Evolutionary conservation across 1,140 invertebrate species (phyloP).

Genomic region (Cotesia glomerata): DNA sequence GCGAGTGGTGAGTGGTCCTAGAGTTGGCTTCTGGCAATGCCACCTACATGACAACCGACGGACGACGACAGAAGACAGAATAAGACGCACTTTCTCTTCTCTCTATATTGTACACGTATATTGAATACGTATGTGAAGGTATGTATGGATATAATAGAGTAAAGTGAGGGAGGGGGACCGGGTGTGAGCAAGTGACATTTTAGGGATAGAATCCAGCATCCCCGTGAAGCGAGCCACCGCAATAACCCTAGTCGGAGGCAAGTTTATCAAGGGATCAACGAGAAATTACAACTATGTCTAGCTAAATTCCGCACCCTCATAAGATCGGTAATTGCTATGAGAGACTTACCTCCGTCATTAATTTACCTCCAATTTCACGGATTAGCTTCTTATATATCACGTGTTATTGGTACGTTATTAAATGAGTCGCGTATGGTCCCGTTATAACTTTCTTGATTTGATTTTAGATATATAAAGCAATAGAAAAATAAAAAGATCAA

Average conservation of each 20-base stretch:
- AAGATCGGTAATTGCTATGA: constrained; percentile 17
- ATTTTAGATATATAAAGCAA: background rate
- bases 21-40: background rate
- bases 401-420: background rate
- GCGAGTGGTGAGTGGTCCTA: constrained; percentile 12
- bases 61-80: background rate
- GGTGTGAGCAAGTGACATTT: background rate
- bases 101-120: too few relatives aligned
- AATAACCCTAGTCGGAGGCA: constrained; percentile 12
- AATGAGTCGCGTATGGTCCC: background rate
- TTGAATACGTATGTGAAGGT: too few relatives aligned
- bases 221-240: constrained; percentile 5
- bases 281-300: constrained; percentile 19
- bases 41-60: background rate
- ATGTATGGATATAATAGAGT: too few relatives aligned
- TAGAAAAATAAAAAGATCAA: constrained; percentile 1
- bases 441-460: background rate
- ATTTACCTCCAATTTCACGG: constrained; percentile 19
- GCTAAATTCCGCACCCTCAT: constrained; percentile 10
- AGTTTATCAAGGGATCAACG: constrained; percentile 19
- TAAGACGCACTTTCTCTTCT: background rate
- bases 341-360: constrained; percentile 5
- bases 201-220: background rate
- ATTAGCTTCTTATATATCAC: constrained; percentile 5
- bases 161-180: background rate